Conservation (phyloP, 2,888 invertebrate genomes). For the Anthrax anthrax region DNA sequence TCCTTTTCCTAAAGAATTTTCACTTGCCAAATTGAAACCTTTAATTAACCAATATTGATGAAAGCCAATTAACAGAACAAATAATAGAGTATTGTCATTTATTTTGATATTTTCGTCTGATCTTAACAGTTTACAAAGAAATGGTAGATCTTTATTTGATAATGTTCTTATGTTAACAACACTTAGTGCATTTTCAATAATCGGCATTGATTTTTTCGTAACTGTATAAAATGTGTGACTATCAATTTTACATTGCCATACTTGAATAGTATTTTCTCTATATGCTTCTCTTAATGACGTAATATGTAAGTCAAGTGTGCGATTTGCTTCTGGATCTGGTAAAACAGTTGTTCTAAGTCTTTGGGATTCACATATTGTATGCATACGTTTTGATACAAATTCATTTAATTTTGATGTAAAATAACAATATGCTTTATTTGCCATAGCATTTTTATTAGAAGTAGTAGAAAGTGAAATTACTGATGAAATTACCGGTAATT, state of each 20-base stretch:
- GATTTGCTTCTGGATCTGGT: conserved; percentile 21
- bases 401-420: conserved; percentile 5
- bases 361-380: conserved; percentile 18
- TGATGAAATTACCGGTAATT: not conserved
- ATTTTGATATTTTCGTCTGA: conserved; percentile 15
- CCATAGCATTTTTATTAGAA: not conserved
- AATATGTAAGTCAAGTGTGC: too few species aligned
- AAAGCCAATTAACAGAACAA: conserved; percentile 19
- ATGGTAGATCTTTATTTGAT: conserved; percentile 15
- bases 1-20: conserved; percentile 19
- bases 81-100: conserved; percentile 19
- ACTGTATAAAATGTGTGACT: conserved; percentile 22
- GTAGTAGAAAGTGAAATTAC: not conserved
- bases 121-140: conserved; percentile 25
- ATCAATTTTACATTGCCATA: conserved; percentile 26
- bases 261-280: conserved; percentile 21
- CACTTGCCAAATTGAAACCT: conserved; percentile 20
- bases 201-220: conserved; percentile 28
- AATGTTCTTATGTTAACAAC: conserved; percentile 26
- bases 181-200: conserved; percentile 23
- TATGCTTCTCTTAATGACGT: conserved; percentile 20
- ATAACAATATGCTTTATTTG: not conserved
- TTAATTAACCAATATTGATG: conserved; percentile 13
- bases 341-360: conserved; percentile 27
- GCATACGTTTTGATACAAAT: conserved; percentile 12